phyloP scores from a whole-genome alignment of 1,140 invertebrate species.

The Drosophila navojoa region DNA sequence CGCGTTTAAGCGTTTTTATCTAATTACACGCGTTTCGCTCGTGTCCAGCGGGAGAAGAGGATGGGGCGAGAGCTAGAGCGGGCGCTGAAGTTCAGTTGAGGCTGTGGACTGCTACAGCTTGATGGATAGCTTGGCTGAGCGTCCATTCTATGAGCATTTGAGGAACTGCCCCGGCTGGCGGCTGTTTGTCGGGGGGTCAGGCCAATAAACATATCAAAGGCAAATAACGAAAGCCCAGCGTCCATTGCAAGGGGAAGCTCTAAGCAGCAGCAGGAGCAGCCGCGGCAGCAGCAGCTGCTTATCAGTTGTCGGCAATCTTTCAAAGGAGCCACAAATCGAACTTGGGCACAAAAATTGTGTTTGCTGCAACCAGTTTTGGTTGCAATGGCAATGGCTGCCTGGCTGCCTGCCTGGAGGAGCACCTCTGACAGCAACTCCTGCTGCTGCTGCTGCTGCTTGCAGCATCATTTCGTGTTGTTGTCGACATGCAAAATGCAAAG shows the following conservation, averaged over 20 bases:
- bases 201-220: constrained; percentile 68
- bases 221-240: constrained; percentile 51
- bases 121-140: constrained; percentile 7
- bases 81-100: neutral
- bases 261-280: constrained; percentile 23
- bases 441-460: constrained; percentile 9
- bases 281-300: constrained; percentile 22
- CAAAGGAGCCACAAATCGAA: constrained; percentile 55
- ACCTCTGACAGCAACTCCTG: constrained; percentile 13
- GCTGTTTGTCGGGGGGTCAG: neutral
- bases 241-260: constrained; percentile 25
- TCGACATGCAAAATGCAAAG: constrained; percentile 81
- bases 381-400: constrained; percentile 76
- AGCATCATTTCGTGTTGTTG: constrained; percentile 60
- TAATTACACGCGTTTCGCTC: constrained; percentile 66
- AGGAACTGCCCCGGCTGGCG: neutral
- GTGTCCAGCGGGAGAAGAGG: constrained; percentile 30
- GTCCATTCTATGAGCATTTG: constrained; percentile 2
- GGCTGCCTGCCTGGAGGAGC: constrained; percentile 5
- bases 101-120: neutral
- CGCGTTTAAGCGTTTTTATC: constrained; percentile 70
- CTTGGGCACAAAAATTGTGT: constrained; percentile 26
- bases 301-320: constrained; percentile 73
- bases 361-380: constrained; percentile 46
- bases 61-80: neutral